phyloP scores from a whole-genome alignment of 2,113 vertebrate species.

The Chrysochloris asiatica region DNA sequence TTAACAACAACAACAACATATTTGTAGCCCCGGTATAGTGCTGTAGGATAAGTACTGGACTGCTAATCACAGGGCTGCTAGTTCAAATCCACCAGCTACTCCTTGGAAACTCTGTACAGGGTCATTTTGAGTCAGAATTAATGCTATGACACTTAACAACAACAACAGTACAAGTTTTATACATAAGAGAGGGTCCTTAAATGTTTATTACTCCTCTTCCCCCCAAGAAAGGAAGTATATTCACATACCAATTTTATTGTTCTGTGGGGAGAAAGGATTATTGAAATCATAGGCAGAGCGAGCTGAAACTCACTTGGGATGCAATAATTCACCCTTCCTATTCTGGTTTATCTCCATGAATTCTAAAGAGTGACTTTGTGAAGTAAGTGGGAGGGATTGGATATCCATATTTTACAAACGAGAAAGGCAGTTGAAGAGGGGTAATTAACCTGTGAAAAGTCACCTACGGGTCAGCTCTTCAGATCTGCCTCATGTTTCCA shows the following conservation, averaged over 20 bases:
- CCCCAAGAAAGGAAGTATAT: slow-evolving; percentile 8
- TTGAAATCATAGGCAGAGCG: neutral
- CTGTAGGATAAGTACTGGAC: no score
- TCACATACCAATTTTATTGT: neutral
- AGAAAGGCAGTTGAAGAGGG: neutral
- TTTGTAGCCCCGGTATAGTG: no score
- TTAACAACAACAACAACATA: no score
- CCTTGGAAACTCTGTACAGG: no score
- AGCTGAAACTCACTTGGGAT: neutral
- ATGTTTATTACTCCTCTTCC: neutral
- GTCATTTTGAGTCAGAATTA: no score
- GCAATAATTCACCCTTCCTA: neutral
- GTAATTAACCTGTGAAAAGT: neutral
- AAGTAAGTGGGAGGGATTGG: neutral
- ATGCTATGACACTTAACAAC: no score
- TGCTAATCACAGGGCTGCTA: no score
- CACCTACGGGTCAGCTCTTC: neutral
- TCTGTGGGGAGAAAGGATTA: neutral
- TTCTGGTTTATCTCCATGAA: slow-evolving; percentile 17
- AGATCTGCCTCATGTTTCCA: slow-evolving; percentile 11
- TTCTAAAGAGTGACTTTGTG: slow-evolving; percentile 1
- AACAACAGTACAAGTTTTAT: neutral
- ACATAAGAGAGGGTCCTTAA: neutral
- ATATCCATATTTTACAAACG: neutral
- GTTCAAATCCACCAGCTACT: no score